Evolutionary conservation across 2,888 invertebrate genomes (phyloP).

Genomic region (Neoscelio sp.): DNA sequence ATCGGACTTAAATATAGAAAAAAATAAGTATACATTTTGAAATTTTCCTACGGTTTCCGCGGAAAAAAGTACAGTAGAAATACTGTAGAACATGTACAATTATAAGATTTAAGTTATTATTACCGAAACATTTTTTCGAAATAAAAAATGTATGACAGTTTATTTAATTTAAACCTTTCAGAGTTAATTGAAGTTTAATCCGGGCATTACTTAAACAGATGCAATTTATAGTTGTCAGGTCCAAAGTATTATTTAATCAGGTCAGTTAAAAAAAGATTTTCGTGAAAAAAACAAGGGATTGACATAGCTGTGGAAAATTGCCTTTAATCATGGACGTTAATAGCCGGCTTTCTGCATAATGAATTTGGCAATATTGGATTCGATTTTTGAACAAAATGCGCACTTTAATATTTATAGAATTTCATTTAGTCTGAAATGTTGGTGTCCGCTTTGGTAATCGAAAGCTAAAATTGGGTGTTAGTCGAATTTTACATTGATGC

Average conservation of each 20-base stretch:
- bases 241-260: constrained; percentile 14
- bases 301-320: not conserved
- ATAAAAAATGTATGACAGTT: not conserved
- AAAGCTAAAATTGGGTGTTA: too few species aligned
- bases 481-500: too few species aligned
- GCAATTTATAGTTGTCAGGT: constrained; percentile 9
- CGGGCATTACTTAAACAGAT: not conserved
- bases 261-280: constrained; percentile 25
- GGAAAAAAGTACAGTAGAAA: too few species aligned
- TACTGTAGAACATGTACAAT: not conserved
- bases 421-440: too few species aligned
- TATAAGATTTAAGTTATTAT: not conserved
- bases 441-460: too few species aligned
- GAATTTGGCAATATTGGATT: not conserved
- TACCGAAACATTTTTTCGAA: not conserved
- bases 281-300: not conserved
- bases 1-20: too few species aligned
- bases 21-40: too few species aligned
- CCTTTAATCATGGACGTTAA: not conserved
- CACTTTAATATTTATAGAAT: too few species aligned
- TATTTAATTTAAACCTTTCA: constrained; percentile 7
- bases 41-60: too few species aligned
- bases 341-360: not conserved
- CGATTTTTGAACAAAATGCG: too few species aligned
- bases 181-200: constrained; percentile 5